These are phyloP conservation scores for Poecilus cupreus DNA, from an alignment of 2,888 invertebrate genomes.

Conservation along the genomic window DNA sequence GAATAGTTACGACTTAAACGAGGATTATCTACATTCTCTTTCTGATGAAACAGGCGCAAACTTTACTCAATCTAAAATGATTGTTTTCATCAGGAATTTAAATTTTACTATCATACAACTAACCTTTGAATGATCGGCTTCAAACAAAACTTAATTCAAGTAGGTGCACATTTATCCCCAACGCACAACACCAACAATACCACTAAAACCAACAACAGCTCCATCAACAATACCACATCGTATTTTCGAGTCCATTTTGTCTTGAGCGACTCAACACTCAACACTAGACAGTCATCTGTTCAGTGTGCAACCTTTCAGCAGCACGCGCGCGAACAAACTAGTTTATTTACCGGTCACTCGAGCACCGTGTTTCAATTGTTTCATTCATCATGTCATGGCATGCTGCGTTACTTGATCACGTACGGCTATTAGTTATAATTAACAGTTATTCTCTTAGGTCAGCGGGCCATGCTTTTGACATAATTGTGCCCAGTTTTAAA, in stretches of 20 bases:
- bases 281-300: conserved; percentile 13
- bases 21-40: too few relatives aligned
- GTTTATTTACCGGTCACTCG: conserved; percentile 39
- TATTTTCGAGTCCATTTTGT: not conserved
- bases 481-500: not conserved
- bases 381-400: conserved; percentile 30
- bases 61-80: too few relatives aligned
- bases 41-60: too few relatives aligned
- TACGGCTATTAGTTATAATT: conserved; percentile 26
- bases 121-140: too few relatives aligned
- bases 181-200: too few relatives aligned
- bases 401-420: conserved; percentile 28
- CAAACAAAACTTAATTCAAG: too few relatives aligned
- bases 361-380: conserved; percentile 39
- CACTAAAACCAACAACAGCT: not conserved
- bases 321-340: not conserved
- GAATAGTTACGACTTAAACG: too few relatives aligned
- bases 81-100: too few relatives aligned
- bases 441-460: conserved; percentile 21
- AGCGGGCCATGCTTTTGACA: not conserved
- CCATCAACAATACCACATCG: not conserved
- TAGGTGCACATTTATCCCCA: too few relatives aligned
- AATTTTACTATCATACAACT: too few relatives aligned
- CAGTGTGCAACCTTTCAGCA: not conserved
- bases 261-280: not conserved